These are phyloP conservation scores for Acleris cristana DNA, from an alignment of 2,888 invertebrate species.

Conservation along the genomic window DNA sequence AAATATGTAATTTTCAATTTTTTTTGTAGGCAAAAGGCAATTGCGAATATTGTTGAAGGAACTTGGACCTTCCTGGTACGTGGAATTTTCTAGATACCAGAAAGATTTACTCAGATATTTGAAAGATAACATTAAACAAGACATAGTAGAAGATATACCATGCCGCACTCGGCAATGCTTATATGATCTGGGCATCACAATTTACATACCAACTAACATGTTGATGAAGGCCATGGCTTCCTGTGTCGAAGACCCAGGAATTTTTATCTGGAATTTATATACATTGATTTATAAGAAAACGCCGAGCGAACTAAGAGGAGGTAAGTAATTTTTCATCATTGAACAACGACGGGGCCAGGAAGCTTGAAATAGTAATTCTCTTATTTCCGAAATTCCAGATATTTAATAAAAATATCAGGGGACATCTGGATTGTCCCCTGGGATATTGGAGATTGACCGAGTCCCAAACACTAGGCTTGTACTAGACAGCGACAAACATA, in stretches of 20 bases:
- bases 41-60: constrained; percentile 54
- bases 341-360: background rate
- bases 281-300: constrained; percentile 60
- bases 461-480: too few relatives aligned
- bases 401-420: too few relatives aligned
- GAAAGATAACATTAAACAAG: constrained; percentile 67
- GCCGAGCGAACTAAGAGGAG: constrained; percentile 59
- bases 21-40: constrained; percentile 53
- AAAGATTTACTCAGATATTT: constrained; percentile 55
- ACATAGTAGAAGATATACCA: constrained; percentile 69
- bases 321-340: constrained; percentile 45
- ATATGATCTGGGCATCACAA: constrained; percentile 63
- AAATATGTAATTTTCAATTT: too few relatives aligned
- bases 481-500: too few relatives aligned
- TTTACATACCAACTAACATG: constrained; percentile 54
- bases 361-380: too few relatives aligned
- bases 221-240: constrained; percentile 64
- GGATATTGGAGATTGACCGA: too few relatives aligned
- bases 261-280: constrained; percentile 77
- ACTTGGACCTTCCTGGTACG: constrained; percentile 70
- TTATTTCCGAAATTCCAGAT: too few relatives aligned
- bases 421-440: too few relatives aligned
- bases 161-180: constrained; percentile 58
- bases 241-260: constrained; percentile 64
- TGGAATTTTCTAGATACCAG: constrained; percentile 64